Base-by-base conservation (phyloP, 2,888 invertebrate species). In the Amaurobius ferox region DNA sequence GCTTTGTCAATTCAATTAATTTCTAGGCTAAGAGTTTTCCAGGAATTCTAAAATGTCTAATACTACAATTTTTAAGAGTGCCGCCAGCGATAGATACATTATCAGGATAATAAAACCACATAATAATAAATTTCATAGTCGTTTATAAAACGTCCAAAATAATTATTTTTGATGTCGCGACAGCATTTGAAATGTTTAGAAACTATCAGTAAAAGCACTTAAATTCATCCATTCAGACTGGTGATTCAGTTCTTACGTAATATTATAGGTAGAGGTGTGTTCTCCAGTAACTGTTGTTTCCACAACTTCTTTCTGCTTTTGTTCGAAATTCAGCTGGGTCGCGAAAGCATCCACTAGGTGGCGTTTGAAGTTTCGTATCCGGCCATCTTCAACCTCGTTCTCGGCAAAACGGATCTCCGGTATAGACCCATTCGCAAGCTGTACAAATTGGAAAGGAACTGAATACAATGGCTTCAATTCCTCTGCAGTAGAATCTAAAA, bases 321-420 rank as follows among this genome's bases (percentile, higher is more conserved):
- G 39, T 0, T 79, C 30, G 13, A 71, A 66, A 40, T 44, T 70
- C 23, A 89, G 72, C 55, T 88, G 83, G 9, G 89, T 89, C 9
- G 88, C 76, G 23, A 89, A 88, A 5, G 86, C 73, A 62, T 88
- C 88, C 1, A 80, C 81, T 0, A 89, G 76, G 23, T 89, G 88
- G 13, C 88, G 76, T 61, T 89, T 89, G 70, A 89, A 88, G 28
- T 89, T 89, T 19, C 86, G 81, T 6, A 89, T 76, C n/a, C 72
- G 39, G 0, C 62, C 67, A 9, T 71, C 67, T 35, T 89, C 87
- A 0, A 64, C 68, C 39, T 89, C 89, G 9, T 86, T 73, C 44
- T 88, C 87, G 2, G 81, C 35, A 32, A 89, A 89, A 9, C 88
- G 76, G n/a, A 89, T 85, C 61, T 89, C 89, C 0, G 86, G 85